Conservation (phyloP, 2,113 vertebrate genomes). For the Sigmodon hispidus region DNA sequence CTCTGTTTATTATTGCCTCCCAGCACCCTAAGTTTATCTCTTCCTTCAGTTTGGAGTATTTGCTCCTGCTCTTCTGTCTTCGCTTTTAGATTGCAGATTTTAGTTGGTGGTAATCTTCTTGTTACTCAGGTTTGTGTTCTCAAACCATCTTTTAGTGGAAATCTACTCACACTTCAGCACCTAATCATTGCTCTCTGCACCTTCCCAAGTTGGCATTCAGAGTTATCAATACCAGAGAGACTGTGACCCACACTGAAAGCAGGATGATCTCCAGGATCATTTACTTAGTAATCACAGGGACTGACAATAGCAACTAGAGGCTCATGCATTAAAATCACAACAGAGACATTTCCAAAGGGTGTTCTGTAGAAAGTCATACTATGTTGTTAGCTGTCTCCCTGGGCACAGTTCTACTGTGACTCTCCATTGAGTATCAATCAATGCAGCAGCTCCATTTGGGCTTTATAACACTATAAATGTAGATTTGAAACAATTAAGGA, state of each 20-base stretch:
- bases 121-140: not conserved
- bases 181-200: not conserved
- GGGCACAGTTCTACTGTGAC: not conserved
- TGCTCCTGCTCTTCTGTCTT: not conserved
- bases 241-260: not conserved
- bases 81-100: not conserved
- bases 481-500: not conserved
- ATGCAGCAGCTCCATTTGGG: fast-evolving
- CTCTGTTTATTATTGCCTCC: not conserved
- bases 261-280: not conserved
- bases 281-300: not conserved
- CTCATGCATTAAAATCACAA: not conserved
- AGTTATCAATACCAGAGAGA: not conserved
- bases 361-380: not conserved
- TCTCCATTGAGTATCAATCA: not conserved
- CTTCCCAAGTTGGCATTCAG: not conserved
- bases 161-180: not conserved
- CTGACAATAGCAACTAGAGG: not conserved
- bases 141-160: not conserved
- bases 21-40: not conserved
- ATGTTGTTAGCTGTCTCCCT: not conserved
- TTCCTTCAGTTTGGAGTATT: not conserved
- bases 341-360: not conserved
- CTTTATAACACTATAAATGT: not conserved
- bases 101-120: not conserved